These are phyloP conservation scores for Babylonia areolata DNA, from an alignment of 1,140 invertebrate genomes.

Conservation along the genomic window DNA sequence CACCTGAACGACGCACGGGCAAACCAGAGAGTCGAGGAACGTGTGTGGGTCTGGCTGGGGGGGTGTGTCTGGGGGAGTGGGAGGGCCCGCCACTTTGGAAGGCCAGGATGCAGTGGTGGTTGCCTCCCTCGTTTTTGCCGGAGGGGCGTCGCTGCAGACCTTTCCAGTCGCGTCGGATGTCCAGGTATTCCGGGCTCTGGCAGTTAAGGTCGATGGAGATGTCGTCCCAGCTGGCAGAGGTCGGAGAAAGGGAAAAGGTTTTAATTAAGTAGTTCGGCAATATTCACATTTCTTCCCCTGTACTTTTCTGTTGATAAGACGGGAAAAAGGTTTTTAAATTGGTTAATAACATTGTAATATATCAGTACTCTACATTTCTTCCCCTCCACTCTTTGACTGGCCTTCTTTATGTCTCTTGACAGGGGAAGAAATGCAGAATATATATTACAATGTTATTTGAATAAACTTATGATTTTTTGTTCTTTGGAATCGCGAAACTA, in stretches of 20 bases:
- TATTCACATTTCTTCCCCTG: no score
- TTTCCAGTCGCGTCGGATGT: conserved; percentile 66
- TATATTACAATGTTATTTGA: no score
- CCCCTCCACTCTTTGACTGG: no score
- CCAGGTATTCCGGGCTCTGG: conserved; percentile 64
- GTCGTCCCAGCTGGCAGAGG: conserved; percentile 67
- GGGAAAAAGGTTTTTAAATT: no score
- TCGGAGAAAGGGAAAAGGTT: neutral
- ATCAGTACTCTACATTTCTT: no score
- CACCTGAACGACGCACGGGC: conserved; percentile 18
- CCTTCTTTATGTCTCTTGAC: no score
- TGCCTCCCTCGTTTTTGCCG: conserved; percentile 62
- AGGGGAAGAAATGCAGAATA: no score
- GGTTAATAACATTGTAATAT: no score
- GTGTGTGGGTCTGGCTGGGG: neutral
- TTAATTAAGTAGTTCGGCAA: no score
- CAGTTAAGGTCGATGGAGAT: conserved; percentile 69
- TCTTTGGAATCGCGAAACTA: no score
- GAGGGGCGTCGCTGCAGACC: conserved; percentile 64
- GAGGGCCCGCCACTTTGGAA: conserved; percentile 55
- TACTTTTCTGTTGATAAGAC: no score
- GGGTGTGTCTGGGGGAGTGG: neutral
- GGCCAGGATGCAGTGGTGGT: conserved; percentile 72
- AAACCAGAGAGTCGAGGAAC: conserved; percentile 31
- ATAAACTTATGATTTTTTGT: no score